Base-by-base conservation (phyloP, 2,888 invertebrate genomes). In the Cryptosula pallasiana region DNA sequence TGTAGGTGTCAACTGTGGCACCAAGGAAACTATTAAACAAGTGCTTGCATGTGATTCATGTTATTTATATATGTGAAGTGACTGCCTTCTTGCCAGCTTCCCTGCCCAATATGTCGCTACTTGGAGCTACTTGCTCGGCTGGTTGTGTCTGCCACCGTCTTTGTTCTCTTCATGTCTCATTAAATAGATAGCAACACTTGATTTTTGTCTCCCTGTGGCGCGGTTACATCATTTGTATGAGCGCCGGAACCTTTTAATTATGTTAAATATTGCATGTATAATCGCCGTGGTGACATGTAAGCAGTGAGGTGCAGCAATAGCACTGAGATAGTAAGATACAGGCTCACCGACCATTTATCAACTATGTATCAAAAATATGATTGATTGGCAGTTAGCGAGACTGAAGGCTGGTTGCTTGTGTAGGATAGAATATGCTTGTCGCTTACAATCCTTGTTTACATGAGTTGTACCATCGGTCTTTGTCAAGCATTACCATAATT, bases 141-240 rank as follows among this genome's bases (percentile, higher is more conserved):
- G 45, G 20, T 13, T 45, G 45, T 20, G 9, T 45, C 45, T n/a
- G n/a, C n/a, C 45, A 5, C 13, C 25, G n/a, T 25, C 57, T 23
- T 23, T 57, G n/a, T 57, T 25, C 5, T 23, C 57, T 57, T 57
- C 57, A 57, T 57, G 57, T 57, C n/a, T 57, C 57, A 57, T 57
- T 57, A 57, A 57, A 57, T 57, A 16, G 57, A 57, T 57, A 57
- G 13, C 20, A 57, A 16, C 57, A 45, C 45, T 45, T 45, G 45
- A 45, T 45, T 45, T n/a, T 45, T 5, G 45, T 45, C 9, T 45
- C 45, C 9, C 5, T 45, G 20, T 20, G 45, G 45, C 45, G 45
- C 45, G 45, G 45, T 45, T 45, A 45, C 45, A 45, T 45, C 45
- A 45, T 45, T 20, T 5, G 45, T 45, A 20, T 5, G 20, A 45